Base-by-base conservation (phyloP, 2,797 vertebrate genomes). In the Cyprinella venusta region DNA sequence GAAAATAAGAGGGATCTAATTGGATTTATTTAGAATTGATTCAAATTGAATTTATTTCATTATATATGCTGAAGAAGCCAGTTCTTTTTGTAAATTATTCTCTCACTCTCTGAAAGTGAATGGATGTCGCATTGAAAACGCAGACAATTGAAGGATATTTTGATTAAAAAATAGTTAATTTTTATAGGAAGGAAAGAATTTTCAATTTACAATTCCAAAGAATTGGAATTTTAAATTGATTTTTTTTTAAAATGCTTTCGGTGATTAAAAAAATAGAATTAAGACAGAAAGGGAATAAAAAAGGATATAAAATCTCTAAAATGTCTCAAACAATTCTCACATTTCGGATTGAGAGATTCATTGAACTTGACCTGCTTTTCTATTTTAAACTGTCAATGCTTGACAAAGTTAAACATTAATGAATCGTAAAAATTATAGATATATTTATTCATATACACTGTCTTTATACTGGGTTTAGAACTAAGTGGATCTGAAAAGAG, bases 401-500 rank as follows among this genome's bases (percentile, higher is more conserved):
- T 81, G 6, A 64, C 30, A 81, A 40, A 18, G 61, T n/a, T 52
- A 54, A 74, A 52, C 45, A 40, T 45, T 61, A 30, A 54, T 48
- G 45, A 80, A 48, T 59, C 42, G 21, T 48, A 26, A 2, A 48
- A 36, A 64, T 13, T 36, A 36, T 36, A 33, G 5, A 33, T 33
- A 33, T 33, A 33, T 36, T 21, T 52, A 40, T 74, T 74, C 59
- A 36, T 30, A 65, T 36, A 64, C 19, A 19, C 52, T 42, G 2
- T 80, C 26, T 38, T 15, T 19, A 5, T 21, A 19, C 6, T 2
- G 26, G 38, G 19, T 80, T 61, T 61, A 61, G 45, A 42, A 10
- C 52, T 80, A 61, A 71, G 59, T 64, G 59, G 6, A 26, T 15
- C 56, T 65, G 59, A 81, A 81, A 81, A 81, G 71, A 81, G 54